Percentiles rank a stretch among this genome's conserved stretches.
Evolutionary conservation across 2,888 invertebrate species (phyloP).

Genomic region (Conomelus anceps): DNA sequence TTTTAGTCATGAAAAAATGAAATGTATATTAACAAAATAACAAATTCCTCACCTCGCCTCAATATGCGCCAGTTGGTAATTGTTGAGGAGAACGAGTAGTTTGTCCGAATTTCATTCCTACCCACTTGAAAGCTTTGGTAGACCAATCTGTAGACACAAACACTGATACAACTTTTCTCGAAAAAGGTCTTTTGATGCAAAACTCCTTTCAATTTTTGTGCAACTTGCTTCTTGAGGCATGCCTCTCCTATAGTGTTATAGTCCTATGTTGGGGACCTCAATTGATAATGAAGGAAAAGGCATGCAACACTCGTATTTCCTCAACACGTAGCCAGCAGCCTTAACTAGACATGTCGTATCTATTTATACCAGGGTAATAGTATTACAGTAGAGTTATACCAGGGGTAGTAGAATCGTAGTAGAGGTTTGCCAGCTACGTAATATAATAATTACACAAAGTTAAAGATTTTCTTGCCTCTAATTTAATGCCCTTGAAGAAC

Average conservation of each 20-base stretch:
- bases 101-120: neutral
- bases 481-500: too few relatives aligned
- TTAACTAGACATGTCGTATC: neutral
- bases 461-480: too few relatives aligned
- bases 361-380: neutral
- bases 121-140: neutral
- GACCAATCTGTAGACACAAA: neutral
- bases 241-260: neutral
- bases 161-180: too few relatives aligned
- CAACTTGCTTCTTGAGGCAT: neutral
- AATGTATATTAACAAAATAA: too few relatives aligned
- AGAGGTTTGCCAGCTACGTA: neutral
- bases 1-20: too few relatives aligned
- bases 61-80: neutral
- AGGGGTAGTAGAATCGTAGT: neutral
- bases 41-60: neutral
- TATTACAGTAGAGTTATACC: neutral
- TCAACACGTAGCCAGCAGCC: neutral
- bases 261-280: too few relatives aligned
- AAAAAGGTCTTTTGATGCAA: neutral
- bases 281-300: neutral
- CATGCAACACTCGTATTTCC: too few relatives aligned
- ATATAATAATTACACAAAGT: too few relatives aligned
- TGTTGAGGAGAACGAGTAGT: neutral
- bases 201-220: neutral